Conservation (phyloP, 1,140 invertebrate species). For the Hypsibius dujardini region DNA sequence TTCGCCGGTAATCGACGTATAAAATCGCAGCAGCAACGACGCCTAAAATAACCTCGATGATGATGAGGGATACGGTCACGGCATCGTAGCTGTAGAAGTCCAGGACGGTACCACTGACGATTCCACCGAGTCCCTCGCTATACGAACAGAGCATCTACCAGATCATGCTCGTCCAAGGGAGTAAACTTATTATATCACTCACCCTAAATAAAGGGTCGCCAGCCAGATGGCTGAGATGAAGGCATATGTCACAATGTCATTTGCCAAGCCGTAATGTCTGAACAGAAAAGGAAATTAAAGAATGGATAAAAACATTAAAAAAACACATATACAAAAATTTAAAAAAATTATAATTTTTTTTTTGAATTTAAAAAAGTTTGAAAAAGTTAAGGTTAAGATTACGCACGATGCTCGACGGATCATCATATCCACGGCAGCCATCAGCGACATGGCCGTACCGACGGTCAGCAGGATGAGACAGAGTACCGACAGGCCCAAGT, state of each 20-base stretch:
- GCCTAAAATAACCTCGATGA: background rate
- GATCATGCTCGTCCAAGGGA: background rate
- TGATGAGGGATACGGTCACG: background rate
- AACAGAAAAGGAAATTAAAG: background rate
- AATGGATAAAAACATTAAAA: too few species aligned
- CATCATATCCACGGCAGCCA: background rate
- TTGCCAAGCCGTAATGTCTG: background rate
- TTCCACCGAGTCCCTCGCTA: background rate
- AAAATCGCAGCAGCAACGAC: background rate
- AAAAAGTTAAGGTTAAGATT: background rate
- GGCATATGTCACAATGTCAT: background rate
- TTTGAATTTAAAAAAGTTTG: background rate
- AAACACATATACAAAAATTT: background rate
- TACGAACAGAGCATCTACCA: background rate
- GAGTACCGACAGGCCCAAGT: background rate
- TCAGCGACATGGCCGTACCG: background rate
- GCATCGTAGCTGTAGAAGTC: background rate
- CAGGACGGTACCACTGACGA: conserved; percentile 7
- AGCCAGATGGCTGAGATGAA: conserved; percentile 10
- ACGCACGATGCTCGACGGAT: background rate
- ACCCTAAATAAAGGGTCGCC: conserved; percentile 10
- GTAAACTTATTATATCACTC: background rate
- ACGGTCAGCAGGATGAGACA: background rate
- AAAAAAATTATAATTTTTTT: background rate
- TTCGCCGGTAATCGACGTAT: too few species aligned